Conservation (phyloP, 1,140 invertebrate species). For the Apis laboriosa region DNA sequence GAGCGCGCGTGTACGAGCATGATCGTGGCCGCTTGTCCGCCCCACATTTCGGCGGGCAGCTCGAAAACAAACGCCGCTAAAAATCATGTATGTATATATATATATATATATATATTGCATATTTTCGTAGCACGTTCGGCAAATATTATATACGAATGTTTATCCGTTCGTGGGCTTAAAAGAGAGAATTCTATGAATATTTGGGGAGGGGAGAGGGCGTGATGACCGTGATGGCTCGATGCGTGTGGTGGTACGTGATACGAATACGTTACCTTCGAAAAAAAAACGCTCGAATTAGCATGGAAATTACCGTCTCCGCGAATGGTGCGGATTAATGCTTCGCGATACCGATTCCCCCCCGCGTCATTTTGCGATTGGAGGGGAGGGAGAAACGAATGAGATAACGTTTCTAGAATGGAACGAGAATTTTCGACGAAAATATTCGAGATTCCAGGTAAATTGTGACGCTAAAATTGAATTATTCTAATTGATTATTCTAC, state of each 20-base stretch:
- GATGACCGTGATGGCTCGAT: too few species aligned
- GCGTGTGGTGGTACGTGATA: not conserved
- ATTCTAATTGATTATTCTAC: too few species aligned
- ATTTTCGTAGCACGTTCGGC: constrained; percentile 37
- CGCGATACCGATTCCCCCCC: too few species aligned
- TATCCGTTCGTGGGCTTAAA: constrained; percentile 22
- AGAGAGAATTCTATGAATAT: constrained; percentile 39
- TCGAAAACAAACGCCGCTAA: constrained; percentile 30
- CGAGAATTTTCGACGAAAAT: too few species aligned
- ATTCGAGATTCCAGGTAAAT: too few species aligned
- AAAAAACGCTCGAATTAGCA: constrained; percentile 22
- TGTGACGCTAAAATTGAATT: too few species aligned
- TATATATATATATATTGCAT: constrained; percentile 10
- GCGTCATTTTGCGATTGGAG: too few species aligned
- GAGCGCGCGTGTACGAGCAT: not conserved
- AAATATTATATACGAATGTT: constrained; percentile 41
- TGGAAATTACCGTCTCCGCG: not conserved
- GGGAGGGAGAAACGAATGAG: too few species aligned
- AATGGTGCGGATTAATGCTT: not conserved
- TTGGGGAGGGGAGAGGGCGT: not conserved
- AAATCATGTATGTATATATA: not conserved
- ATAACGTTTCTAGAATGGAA: too few species aligned
- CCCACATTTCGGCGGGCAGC: constrained; percentile 21
- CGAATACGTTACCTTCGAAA: constrained; percentile 16
- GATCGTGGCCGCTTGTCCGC: not conserved